A percentile compares a stretch with the other conserved stretches of the same genome.
Evolutionary conservation across 37 sponge, comb jelly and placozoan species (phyloP).

Genomic region (Aplysina aerophoba): DNA sequence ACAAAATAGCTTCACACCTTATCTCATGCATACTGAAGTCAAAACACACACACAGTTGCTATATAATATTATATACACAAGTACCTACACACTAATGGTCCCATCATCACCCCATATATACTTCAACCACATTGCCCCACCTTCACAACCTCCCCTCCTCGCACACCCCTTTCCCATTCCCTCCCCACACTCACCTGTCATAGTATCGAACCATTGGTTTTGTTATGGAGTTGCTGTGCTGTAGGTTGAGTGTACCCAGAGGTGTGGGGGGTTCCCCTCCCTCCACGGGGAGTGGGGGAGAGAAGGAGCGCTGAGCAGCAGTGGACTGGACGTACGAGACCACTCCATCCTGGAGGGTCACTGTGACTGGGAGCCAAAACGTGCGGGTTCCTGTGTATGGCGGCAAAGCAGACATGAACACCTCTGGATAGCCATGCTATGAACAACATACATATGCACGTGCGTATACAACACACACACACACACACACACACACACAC

Average conservation of each 20-base stretch:
- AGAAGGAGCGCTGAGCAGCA: background rate
- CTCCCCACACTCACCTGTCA: constrained; percentile 35
- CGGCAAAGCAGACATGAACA: no score
- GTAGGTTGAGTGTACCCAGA: constrained; percentile 59
- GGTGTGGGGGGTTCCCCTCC: constrained; percentile 43
- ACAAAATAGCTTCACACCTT: background rate
- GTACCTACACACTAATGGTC: constrained; percentile 1
- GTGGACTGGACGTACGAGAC: constrained; percentile 36
- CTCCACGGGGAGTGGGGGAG: background rate
- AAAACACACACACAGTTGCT: no score
- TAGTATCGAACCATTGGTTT: constrained; percentile 38
- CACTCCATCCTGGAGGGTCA: constrained; percentile 69
- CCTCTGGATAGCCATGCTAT: no score
- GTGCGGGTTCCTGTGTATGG: constrained; percentile 30
- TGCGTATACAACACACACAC: background rate
- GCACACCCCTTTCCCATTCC: background rate
- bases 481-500: background rate
- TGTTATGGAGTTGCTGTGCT: constrained; percentile 78
- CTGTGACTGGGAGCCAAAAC: constrained; percentile 81
- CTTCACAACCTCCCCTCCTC: background rate
- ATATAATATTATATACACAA: background rate
- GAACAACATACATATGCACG: no score
- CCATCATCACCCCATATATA: no score
- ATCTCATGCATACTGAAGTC: background rate
- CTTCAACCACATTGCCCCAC: background rate